Evolutionary conservation across 2,888 invertebrate species (phyloP).

Genomic region (Agrochola circellaris): DNA sequence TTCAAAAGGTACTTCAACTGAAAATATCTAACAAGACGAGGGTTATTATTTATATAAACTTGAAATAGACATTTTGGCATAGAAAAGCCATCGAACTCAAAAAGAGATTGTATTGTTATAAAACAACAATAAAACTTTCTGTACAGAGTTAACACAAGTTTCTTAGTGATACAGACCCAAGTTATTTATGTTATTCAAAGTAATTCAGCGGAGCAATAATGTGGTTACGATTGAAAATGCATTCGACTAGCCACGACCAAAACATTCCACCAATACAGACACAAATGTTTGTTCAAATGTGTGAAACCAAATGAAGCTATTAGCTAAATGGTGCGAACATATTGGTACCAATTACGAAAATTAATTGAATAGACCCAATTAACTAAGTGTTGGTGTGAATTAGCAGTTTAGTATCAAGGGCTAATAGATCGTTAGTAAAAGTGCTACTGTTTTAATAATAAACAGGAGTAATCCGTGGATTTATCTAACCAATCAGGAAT

Average conservation of each 20-base stretch:
- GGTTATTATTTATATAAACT: background rate
- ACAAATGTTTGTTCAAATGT: conserved; percentile 51
- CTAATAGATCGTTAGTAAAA: conserved; percentile 23
- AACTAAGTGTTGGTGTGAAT: conserved; percentile 61
- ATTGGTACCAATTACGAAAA: conserved; percentile 61
- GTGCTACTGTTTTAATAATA: conserved; percentile 24
- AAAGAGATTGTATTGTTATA: background rate
- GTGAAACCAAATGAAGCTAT: conserved; percentile 56
- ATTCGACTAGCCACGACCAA: conserved; percentile 14
- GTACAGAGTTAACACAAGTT: conserved; percentile 9
- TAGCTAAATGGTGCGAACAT: conserved; percentile 57
- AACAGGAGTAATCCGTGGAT: conserved; percentile 26
- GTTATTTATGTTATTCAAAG: conserved; percentile 49
- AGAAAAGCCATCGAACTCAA: background rate
- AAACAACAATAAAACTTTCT: conserved; percentile 16
- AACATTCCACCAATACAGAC: conserved; percentile 25
- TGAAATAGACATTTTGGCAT: background rate
- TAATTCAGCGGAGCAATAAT: conserved; percentile 37
- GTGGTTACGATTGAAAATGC: conserved; percentile 26
- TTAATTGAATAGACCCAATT: conserved; percentile 66
- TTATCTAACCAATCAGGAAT: conserved; percentile 32
- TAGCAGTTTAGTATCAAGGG: conserved; percentile 35
- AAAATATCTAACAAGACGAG: background rate
- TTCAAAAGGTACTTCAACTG: background rate
- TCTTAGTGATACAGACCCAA: conserved; percentile 25